phyloP scores from a whole-genome alignment of 2,888 invertebrate species.

The Machimus rusticus region DNA sequence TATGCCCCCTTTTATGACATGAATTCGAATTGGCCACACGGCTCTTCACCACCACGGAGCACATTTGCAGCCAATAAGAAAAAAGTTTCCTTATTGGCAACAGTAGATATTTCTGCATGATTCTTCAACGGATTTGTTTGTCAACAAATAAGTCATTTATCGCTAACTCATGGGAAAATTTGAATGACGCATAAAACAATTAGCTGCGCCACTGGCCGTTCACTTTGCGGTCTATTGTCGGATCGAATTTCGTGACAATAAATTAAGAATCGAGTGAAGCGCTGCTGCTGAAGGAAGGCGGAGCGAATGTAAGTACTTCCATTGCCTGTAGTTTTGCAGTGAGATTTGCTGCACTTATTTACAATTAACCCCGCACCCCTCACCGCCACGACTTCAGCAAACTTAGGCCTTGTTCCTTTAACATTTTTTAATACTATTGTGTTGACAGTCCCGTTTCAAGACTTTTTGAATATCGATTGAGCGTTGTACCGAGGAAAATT shows the following conservation, averaged over 20 bases:
- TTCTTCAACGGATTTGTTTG: neutral
- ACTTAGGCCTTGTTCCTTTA: neutral
- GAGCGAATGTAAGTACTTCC: neutral
- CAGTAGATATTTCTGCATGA: neutral
- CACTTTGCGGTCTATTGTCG: neutral
- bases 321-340: neutral
- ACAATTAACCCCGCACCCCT: neutral
- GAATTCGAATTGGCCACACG: neutral
- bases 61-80: neutral
- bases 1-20: neutral
- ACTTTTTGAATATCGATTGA: neutral
- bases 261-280: neutral
- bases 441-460: neutral
- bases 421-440: neutral
- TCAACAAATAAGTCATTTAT: neutral
- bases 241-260: neutral
- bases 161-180: neutral
- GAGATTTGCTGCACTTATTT: neutral
- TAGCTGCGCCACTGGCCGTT: neutral
- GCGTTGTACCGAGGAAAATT: neutral
- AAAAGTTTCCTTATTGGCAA: neutral
- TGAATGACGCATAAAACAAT: neutral
- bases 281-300: neutral
- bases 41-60: neutral
- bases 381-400: too few relatives aligned